A percentile compares a stretch with the other conserved stretches of the same genome.
Conservation (phyloP, 1,140 invertebrate species). For the Ganaspis sp. region DNA sequence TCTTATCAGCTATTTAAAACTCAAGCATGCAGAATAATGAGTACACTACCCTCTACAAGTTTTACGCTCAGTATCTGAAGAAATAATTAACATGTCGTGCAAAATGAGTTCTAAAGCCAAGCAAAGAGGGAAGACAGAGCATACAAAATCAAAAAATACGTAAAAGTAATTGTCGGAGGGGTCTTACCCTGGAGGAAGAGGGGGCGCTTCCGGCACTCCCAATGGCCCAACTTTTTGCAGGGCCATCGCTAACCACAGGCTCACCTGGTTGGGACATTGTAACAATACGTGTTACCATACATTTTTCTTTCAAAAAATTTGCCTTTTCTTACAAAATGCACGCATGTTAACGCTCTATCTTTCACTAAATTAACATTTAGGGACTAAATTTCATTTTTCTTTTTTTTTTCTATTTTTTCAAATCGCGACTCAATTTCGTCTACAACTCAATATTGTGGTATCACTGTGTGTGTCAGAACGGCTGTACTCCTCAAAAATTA, state of each 20-base stretch:
- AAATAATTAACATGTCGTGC: constrained; percentile 69
- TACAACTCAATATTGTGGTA: neutral
- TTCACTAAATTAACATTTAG: constrained; percentile 26
- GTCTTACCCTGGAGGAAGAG: constrained; percentile 81
- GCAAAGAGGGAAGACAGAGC: constrained; percentile 74
- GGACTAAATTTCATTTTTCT: constrained; percentile 26
- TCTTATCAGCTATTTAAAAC: neutral
- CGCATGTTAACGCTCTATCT: constrained; percentile 26
- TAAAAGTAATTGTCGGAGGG: constrained; percentile 76
- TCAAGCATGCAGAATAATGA: constrained; percentile 45
- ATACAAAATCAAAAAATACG: constrained; percentile 73
- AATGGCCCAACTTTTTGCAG: constrained; percentile 76
- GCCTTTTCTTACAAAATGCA: constrained; percentile 56
- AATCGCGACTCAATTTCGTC: neutral
- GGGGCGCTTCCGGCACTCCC: constrained; percentile 76
- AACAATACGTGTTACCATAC: constrained; percentile 65
- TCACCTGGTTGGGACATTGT: constrained; percentile 76
- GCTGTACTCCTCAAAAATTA: neutral
- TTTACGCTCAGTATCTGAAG: constrained; percentile 58
- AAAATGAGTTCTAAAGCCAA: constrained; percentile 74
- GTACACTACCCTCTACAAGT: constrained; percentile 55
- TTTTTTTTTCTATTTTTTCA: constrained; percentile 8
- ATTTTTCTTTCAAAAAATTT: constrained; percentile 59
- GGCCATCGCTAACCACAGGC: constrained; percentile 77
- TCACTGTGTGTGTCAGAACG: neutral